Conservation (phyloP, 1,140 invertebrate species). For the Chelonus insularis region DNA sequence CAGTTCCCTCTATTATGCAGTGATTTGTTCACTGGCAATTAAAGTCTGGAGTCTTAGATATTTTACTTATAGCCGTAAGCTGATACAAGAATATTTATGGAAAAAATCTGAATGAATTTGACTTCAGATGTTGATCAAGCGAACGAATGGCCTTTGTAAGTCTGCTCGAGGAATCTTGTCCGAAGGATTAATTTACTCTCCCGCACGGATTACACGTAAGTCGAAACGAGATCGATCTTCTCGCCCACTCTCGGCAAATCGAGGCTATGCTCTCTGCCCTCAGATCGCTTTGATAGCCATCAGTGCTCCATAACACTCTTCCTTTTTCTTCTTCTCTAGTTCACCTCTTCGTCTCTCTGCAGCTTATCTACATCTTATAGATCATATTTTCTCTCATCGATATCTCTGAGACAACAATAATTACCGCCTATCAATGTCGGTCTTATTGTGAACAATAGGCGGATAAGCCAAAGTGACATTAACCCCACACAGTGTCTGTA, state of each 20-base stretch:
- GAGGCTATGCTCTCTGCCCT: conserved; percentile 19
- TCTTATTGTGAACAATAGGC: conserved; percentile 23
- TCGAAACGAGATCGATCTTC: conserved; percentile 28
- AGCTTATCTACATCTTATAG: conserved; percentile 12
- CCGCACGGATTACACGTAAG: conserved; percentile 24
- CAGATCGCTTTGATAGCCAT: neutral
- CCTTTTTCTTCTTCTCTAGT: neutral
- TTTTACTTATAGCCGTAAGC: too few relatives aligned
- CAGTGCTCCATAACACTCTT: neutral
- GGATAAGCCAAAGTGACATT: conserved; percentile 4
- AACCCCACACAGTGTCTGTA: neutral
- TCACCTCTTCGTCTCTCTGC: conserved; percentile 16
- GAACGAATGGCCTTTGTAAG: neutral
- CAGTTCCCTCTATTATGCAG: too few relatives aligned
- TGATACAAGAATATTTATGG: too few relatives aligned
- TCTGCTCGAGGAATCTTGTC: neutral
- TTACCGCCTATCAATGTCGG: conserved; percentile 40
- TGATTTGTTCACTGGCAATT: too few relatives aligned
- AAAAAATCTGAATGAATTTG: neutral
- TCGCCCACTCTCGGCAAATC: conserved; percentile 22
- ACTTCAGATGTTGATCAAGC: neutral
- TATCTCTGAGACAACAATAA: conserved; percentile 36
- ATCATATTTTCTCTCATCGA: conserved; percentile 13
- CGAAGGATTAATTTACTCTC: conserved; percentile 22
- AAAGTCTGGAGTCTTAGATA: too few relatives aligned